Conservation (phyloP, 1,140 invertebrate genomes). For the Colletes latitarsis region DNA sequence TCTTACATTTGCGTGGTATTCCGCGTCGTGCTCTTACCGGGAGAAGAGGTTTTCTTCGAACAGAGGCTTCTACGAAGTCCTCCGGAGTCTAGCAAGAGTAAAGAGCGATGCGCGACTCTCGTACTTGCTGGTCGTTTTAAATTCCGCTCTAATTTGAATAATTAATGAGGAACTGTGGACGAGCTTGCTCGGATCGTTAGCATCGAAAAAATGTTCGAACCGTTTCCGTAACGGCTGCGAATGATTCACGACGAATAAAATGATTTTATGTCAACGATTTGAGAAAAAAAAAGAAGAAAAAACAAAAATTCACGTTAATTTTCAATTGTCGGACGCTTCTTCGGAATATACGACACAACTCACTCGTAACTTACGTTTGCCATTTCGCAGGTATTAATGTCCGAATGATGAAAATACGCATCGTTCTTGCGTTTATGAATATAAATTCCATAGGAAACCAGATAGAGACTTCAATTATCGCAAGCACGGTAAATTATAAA, state of each 20-base stretch:
- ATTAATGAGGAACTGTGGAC: neutral
- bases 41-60: slow-evolving; percentile 57
- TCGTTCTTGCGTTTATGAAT: too few species aligned
- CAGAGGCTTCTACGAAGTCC: slow-evolving; percentile 39
- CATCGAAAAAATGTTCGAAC: neutral
- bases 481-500: too few species aligned
- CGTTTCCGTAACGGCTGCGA: neutral
- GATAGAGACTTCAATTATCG: too few species aligned
- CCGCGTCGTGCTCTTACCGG: slow-evolving; percentile 7
- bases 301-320: neutral
- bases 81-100: slow-evolving; percentile 9
- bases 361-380: too few species aligned
- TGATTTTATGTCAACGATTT: too few species aligned
- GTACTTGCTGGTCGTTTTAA: neutral
- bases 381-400: too few species aligned
- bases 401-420: too few species aligned
- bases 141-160: slow-evolving; percentile 9
- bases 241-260: neutral
- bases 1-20: slow-evolving; percentile 46
- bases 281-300: neutral
- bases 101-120: neutral
- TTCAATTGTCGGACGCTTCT: too few species aligned
- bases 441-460: too few species aligned
- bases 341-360: too few species aligned
- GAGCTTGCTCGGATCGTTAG: slow-evolving; percentile 1